Conservation (phyloP, 2,888 invertebrate species). For the Syrphus vitripennis region DNA sequence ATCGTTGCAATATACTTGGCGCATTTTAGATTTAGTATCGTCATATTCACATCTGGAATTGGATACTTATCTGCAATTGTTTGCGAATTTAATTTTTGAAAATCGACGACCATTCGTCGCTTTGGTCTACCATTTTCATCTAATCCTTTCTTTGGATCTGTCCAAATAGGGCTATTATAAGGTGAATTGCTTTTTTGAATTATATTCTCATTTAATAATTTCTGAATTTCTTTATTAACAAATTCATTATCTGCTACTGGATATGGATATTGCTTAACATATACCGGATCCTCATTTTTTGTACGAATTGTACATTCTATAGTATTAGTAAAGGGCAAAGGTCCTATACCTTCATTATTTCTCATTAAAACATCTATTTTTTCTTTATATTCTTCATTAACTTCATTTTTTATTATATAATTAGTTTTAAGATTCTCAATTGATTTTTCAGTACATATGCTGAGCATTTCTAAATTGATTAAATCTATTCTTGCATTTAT, state of each 20-base stretch:
- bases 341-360: background rate
- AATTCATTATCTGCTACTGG: background rate
- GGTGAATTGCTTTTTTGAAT: background rate
- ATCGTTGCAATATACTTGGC: constrained; percentile 4
- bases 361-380: background rate
- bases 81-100: background rate
- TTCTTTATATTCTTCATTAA: background rate
- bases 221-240: background rate
- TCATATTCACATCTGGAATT: background rate
- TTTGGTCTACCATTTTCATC: background rate
- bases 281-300: background rate
- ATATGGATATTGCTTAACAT: constrained; percentile 5
- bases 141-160: background rate
- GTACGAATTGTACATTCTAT: background rate
- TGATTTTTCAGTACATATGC: background rate
- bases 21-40: background rate
- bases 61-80: background rate
- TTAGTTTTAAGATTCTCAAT: background rate
- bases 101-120: background rate
- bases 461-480: background rate
- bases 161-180: background rate
- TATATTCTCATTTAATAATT: background rate
- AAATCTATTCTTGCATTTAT: background rate
- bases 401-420: background rate
- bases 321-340: background rate